phyloP scores from a whole-genome alignment of 2,797 vertebrate genomes.

The Phrynocephalus vlangalii region DNA sequence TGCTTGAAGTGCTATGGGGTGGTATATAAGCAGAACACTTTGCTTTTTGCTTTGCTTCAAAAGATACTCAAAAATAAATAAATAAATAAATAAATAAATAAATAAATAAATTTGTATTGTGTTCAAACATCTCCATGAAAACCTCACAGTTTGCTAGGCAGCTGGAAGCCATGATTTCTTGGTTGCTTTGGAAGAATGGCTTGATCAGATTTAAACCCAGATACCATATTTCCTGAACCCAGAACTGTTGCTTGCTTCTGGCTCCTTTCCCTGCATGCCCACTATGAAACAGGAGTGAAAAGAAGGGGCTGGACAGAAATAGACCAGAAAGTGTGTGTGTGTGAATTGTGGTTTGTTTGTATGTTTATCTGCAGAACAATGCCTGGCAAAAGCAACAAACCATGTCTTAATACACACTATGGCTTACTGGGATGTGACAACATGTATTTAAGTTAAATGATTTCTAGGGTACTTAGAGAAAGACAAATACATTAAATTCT shows the following conservation, averaged over 20 bases:
- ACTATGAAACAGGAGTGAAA: neutral
- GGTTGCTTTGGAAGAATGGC: neutral
- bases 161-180: neutral
- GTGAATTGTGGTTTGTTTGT: neutral
- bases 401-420: neutral
- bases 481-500: slow-evolving; percentile 18
- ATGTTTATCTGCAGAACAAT: neutral
- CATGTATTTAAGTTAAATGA: neutral
- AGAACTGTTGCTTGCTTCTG: neutral
- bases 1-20: too few species aligned
- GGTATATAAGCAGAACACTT: too few species aligned
- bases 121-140: neutral
- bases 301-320: neutral
- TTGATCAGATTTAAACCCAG: too few species aligned
- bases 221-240: neutral
- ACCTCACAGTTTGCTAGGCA: neutral
- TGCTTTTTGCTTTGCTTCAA: too few species aligned
- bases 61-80: too few species aligned
- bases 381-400: neutral
- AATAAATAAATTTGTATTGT: neutral
- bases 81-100: neutral
- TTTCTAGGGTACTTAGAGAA: neutral
- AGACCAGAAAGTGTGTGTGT: neutral
- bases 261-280: neutral
- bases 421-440: neutral